These are phyloP conservation scores for Zosterops lateralis DNA, from an alignment of 2,113 vertebrate species.

Conservation along the genomic window DNA sequence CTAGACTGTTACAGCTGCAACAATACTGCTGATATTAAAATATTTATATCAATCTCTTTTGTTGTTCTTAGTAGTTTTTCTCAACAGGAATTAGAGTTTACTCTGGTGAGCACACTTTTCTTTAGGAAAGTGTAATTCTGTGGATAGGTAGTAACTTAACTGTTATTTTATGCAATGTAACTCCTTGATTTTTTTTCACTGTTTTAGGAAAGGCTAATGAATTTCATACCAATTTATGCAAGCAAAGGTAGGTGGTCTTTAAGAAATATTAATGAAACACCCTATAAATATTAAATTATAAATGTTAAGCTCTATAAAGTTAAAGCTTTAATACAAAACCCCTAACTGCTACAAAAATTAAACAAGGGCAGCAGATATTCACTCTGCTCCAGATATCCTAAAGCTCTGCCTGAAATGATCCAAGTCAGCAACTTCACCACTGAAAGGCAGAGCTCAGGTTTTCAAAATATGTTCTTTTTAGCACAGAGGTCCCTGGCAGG, in stretches of 20 bases:
- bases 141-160: background rate
- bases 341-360: background rate
- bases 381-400: background rate
- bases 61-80: background rate
- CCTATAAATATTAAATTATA: background rate
- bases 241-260: background rate
- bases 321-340: background rate
- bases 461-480: background rate
- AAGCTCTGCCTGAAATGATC: background rate
- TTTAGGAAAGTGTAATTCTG: background rate
- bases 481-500: background rate
- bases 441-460: background rate
- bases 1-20: background rate
- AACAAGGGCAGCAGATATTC: background rate
- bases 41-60: background rate
- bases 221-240: background rate
- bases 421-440: background rate
- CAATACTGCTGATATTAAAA: background rate
- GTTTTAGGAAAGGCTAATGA: background rate
- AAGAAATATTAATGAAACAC: background rate
- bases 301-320: background rate
- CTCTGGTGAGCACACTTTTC: background rate
- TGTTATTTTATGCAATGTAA: background rate
- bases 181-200: background rate
- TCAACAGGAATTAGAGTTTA: background rate